Percentiles rank a stretch among this genome's conserved stretches.
Conservation (phyloP, 2,888 invertebrate species). For the Celastrina argiolus region DNA sequence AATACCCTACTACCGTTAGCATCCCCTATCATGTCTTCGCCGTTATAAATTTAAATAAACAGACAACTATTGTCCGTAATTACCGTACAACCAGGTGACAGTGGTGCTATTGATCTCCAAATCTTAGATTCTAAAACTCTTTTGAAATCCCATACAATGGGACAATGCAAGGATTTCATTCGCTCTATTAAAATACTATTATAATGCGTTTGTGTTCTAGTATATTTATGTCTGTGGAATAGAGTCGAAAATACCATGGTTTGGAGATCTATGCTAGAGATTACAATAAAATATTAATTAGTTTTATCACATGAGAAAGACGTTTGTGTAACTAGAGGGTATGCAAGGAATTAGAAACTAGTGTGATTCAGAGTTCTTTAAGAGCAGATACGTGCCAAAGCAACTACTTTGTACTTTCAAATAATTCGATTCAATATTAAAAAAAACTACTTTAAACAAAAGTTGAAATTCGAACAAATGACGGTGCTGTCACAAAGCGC, state of each 20-base stretch:
- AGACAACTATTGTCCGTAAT: conserved; percentile 16
- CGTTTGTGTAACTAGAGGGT: not conserved
- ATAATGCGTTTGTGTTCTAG: conserved; percentile 34
- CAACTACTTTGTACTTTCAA: no score
- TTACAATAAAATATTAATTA: not conserved
- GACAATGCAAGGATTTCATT: conserved; percentile 71
- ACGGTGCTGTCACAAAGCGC: no score
- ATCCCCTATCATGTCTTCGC: conserved; percentile 9
- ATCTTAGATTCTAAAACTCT: conserved; percentile 42
- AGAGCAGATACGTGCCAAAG: no score
- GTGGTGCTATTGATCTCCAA: conserved; percentile 30
- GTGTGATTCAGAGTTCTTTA: no score
- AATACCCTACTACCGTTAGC: not conserved
- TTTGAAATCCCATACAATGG: conserved; percentile 62
- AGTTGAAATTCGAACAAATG: no score
- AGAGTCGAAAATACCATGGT: not conserved
- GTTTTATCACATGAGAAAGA: not conserved
- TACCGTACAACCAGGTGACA: conserved; percentile 40
- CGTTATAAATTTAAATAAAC: conserved; percentile 22
- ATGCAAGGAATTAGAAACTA: not conserved
- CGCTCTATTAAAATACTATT: conserved; percentile 70
- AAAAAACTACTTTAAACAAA: no score
- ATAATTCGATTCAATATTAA: no score
- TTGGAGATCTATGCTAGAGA: not conserved
- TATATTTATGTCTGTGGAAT: not conserved